These are phyloP conservation scores for Haplotaxodon microlepis DNA, from an alignment of 2,113 vertebrate species.

Conservation along the genomic window DNA sequence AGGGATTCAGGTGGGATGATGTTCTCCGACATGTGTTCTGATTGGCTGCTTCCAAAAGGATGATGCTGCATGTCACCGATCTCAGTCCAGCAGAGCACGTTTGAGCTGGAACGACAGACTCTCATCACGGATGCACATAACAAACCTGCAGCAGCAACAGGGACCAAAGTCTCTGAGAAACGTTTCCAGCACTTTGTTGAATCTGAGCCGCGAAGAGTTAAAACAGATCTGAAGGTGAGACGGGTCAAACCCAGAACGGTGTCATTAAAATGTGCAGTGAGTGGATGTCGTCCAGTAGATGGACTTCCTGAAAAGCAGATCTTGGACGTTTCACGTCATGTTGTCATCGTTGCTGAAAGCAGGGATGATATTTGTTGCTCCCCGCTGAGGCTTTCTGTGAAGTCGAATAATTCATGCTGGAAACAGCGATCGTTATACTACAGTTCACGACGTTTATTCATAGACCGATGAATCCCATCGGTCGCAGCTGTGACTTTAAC, in stretches of 20 bases:
- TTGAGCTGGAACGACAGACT: not conserved
- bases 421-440: not conserved
- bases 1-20: not conserved
- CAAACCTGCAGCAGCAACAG: not conserved
- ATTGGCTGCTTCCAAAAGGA: not conserved
- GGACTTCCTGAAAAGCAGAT: not conserved
- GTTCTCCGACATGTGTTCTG: not conserved
- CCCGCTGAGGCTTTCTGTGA: not conserved
- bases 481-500: not conserved
- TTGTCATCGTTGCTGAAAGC: too few species aligned
- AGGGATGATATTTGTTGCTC: not conserved
- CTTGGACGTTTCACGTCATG: accelerated
- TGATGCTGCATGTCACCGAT: accelerated
- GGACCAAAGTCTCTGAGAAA: not conserved
- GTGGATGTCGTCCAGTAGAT: accelerated
- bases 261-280: accelerated
- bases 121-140: not conserved
- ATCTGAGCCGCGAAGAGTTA: not conserved
- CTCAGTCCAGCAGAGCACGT: not conserved
- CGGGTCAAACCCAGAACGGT: not conserved
- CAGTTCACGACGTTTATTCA: not conserved
- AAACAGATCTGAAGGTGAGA: not conserved
- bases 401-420: not conserved
- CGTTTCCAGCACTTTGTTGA: not conserved
- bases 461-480: not conserved